A percentile compares a stretch with the other conserved stretches of the same genome.
Conservation (phyloP, 2,113 vertebrate species). For the Amazona guildingii region DNA sequence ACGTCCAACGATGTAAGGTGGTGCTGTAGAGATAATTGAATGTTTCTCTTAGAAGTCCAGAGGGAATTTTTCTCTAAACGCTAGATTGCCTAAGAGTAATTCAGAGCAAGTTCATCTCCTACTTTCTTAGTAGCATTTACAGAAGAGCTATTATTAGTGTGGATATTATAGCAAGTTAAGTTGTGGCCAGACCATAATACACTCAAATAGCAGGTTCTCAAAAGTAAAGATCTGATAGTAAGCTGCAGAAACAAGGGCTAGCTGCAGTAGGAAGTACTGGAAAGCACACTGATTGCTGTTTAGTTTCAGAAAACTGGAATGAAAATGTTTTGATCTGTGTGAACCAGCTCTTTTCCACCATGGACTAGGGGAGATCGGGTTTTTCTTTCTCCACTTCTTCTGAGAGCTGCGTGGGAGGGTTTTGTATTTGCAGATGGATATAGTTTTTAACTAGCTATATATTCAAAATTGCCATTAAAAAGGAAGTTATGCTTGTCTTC, state of each 20-base stretch:
- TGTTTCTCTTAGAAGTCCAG: background rate
- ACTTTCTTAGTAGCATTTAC: background rate
- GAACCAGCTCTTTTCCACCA: background rate
- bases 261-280: background rate
- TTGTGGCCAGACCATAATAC: background rate
- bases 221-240: slow-evolving; percentile 2
- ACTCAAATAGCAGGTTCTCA: slow-evolving; percentile 29
- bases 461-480: background rate
- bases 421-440: background rate
- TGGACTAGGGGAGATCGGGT: background rate
- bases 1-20: background rate
- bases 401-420: background rate
- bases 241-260: background rate
- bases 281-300: background rate
- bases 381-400: background rate
- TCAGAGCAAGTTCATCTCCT: background rate
- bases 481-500: background rate
- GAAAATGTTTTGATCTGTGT: background rate
- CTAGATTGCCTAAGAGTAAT: background rate
- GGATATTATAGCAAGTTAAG: background rate
- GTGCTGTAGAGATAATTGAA: background rate
- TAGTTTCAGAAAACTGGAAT: background rate
- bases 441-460: background rate
- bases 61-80: background rate
- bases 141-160: background rate